Conservation (phyloP, 2,888 invertebrate genomes). For the Aromia moschata region DNA sequence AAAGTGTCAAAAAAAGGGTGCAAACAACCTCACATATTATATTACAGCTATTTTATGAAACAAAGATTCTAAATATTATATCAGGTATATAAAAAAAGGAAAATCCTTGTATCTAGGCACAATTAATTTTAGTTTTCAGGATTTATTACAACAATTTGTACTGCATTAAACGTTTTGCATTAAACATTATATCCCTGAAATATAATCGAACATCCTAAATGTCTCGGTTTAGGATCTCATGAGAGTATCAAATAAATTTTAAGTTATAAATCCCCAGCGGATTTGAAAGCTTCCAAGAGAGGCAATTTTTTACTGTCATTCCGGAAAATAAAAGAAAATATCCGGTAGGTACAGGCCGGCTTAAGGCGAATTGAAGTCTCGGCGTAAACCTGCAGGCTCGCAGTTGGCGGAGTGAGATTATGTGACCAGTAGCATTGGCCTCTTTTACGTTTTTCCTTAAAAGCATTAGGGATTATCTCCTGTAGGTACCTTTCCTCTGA, state of each 20-base stretch:
- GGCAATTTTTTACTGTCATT: slow-evolving; percentile 18
- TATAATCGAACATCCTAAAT: no score
- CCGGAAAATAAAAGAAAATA: slow-evolving; percentile 23
- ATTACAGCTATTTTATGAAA: no score
- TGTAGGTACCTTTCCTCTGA: slow-evolving; percentile 15
- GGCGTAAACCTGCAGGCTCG: slow-evolving; percentile 15
- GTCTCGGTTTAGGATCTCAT: no score
- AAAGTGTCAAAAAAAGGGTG: no score
- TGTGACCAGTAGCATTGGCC: slow-evolving; percentile 31
- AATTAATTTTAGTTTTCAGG: no score
- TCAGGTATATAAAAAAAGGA: no score
- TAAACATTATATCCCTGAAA: no score
- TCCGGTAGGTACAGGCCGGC: slow-evolving; percentile 17
- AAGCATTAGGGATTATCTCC: slow-evolving; percentile 31
- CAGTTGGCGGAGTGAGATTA: slow-evolving; percentile 29
- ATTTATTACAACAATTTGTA: no score
- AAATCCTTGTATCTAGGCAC: no score
- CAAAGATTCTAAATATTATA: no score
- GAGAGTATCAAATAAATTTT: slow-evolving; percentile 1
- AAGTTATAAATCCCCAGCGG: slow-evolving; percentile 4
- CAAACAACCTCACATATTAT: no score
- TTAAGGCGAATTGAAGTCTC: slow-evolving; percentile 29
- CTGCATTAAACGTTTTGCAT: no score
- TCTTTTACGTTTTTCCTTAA: slow-evolving; percentile 27
- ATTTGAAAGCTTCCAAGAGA: background rate